These are phyloP conservation scores for Bungarus multicinctus DNA, from an alignment of 2,113 vertebrate species.

Conservation along the genomic window DNA sequence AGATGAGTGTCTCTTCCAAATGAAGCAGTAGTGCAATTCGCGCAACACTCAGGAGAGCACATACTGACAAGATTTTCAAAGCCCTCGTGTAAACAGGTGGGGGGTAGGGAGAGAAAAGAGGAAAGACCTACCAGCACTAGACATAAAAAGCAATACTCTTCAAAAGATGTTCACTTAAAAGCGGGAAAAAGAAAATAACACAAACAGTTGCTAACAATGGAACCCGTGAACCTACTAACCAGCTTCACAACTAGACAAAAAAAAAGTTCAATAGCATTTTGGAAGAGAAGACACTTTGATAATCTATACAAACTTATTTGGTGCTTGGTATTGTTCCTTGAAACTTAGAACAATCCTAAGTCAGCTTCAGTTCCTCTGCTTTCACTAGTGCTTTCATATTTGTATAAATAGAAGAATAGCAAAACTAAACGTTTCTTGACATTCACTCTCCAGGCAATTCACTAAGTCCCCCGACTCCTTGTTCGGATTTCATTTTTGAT, in stretches of 20 bases:
- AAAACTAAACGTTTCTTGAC: constrained; percentile 46
- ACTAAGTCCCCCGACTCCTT: constrained; percentile 40
- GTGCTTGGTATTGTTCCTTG: constrained; percentile 15
- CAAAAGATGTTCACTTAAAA: constrained; percentile 69
- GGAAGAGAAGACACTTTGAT: background rate
- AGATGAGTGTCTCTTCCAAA: constrained; percentile 78
- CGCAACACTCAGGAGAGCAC: constrained; percentile 74
- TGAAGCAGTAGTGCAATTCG: constrained; percentile 77
- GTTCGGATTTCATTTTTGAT: constrained; percentile 45
- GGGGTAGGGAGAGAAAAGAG: constrained; percentile 61
- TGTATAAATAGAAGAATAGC: constrained; percentile 44
- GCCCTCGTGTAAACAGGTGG: constrained; percentile 72
- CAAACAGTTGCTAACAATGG: constrained; percentile 61
- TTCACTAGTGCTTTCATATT: constrained; percentile 65
- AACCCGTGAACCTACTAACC: constrained; percentile 19
- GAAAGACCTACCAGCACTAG: constrained; percentile 61
- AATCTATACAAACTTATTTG: background rate
- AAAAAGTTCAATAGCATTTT: constrained; percentile 2
- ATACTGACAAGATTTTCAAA: constrained; percentile 68
- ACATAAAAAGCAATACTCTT: constrained; percentile 69
- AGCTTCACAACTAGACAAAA: constrained; percentile 11
- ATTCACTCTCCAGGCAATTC: constrained; percentile 58
- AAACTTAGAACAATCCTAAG: constrained; percentile 39
- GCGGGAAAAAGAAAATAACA: constrained; percentile 37
- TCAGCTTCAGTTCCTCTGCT: constrained; percentile 50